Evolutionary conservation across 2,113 vertebrate genomes (phyloP).

Genomic region (Herpailurus yagouaroundi): DNA sequence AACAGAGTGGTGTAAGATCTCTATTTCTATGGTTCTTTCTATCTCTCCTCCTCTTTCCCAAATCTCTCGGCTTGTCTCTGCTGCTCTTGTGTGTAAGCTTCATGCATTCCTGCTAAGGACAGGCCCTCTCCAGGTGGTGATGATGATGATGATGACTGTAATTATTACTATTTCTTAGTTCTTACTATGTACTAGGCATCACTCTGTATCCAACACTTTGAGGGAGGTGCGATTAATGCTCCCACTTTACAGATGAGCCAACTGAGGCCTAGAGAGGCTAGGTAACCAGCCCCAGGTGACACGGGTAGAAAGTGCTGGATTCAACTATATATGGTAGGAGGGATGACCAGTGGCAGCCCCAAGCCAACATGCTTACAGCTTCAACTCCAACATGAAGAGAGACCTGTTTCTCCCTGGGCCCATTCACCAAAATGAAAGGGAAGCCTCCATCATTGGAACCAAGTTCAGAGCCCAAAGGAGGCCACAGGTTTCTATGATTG

Average conservation of each 20-base stretch:
- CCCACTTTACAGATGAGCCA: background rate
- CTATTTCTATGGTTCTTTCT: background rate
- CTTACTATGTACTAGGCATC: background rate
- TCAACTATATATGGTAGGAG: background rate
- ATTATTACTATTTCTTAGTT: background rate
- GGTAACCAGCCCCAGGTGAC: background rate
- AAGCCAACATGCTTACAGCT: background rate
- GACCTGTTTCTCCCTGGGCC: background rate
- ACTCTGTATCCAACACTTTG: background rate
- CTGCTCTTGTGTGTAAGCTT: background rate
- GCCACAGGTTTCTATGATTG: background rate
- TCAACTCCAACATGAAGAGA: background rate
- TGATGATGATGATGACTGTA: background rate
- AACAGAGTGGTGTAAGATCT: background rate
- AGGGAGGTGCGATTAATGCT: background rate
- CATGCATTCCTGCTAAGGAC: background rate
- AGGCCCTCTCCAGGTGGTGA: background rate
- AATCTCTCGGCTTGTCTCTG: background rate
- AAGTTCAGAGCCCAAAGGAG: background rate
- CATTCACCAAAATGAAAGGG: background rate
- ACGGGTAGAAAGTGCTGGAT: background rate
- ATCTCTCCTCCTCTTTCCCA: background rate
- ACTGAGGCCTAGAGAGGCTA: background rate
- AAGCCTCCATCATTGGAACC: background rate
- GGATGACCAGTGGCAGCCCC: background rate